These are phyloP conservation scores for Tiliqua scincoides DNA, from an alignment of 2,113 vertebrate species.

Conservation along the genomic window DNA sequence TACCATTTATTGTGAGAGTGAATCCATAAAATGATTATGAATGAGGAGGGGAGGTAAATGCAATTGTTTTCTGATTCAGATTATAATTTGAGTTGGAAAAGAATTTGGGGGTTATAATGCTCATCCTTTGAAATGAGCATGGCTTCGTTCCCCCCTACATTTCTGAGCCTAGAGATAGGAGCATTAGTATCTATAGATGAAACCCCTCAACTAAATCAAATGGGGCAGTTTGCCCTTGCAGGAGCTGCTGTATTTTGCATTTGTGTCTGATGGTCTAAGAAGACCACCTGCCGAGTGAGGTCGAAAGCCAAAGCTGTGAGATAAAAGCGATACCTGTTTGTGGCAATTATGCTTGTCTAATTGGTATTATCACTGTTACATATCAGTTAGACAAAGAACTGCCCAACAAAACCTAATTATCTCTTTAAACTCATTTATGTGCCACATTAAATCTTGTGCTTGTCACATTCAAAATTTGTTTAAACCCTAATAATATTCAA, in stretches of 20 bases:
- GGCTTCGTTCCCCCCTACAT: no score
- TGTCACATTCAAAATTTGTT: conserved; percentile 73
- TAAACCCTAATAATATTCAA: conserved; percentile 75
- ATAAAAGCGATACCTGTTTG: conserved; percentile 17
- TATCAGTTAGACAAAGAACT: conserved; percentile 60
- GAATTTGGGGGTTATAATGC: no score
- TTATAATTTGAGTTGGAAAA: no score
- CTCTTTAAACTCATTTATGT: conserved; percentile 67
- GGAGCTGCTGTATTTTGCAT: not conserved
- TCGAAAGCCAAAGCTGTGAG: not conserved
- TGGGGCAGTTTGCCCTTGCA: not conserved
- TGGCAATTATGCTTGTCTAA: conserved; percentile 43
- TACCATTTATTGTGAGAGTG: no score
- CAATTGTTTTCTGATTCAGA: no score
- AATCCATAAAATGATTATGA: no score
- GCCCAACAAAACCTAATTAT: conserved; percentile 71
- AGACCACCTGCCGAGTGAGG: not conserved
- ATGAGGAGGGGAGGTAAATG: no score
- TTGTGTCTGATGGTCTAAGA: not conserved
- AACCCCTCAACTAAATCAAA: not conserved
- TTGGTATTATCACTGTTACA: conserved; percentile 50
- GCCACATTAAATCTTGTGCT: conserved; percentile 70
- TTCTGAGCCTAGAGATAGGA: no score
- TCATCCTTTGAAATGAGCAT: no score
- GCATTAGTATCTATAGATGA: not conserved